phyloP scores from a whole-genome alignment of 2,797 vertebrate species.

The Xenentodon cancila region DNA sequence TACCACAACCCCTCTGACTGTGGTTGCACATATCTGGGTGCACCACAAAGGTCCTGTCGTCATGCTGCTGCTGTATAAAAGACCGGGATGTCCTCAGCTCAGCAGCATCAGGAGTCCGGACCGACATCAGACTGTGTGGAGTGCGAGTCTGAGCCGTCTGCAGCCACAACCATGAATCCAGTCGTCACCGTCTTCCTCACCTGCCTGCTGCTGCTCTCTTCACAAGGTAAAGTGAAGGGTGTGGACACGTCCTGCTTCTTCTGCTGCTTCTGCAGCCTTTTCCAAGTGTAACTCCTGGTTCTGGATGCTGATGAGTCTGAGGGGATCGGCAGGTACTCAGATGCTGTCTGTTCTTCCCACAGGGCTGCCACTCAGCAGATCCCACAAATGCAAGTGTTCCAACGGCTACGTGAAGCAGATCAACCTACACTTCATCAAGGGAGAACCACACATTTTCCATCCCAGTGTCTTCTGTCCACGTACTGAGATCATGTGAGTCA shows the following conservation, averaged over 20 bases:
- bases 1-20: no score
- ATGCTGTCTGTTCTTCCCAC: constrained; percentile 4
- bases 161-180: constrained; percentile 21
- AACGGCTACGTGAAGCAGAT: background rate
- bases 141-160: background rate
- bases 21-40: no score
- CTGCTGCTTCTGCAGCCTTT: background rate
- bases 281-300: background rate
- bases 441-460: background rate
- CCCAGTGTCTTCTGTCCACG: constrained; percentile 29
- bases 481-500: constrained; percentile 42
- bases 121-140: background rate
- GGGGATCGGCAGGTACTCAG: background rate
- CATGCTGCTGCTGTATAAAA: constrained; percentile 2
- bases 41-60: rapidly evolving
- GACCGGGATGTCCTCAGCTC: background rate
- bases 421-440: background rate
- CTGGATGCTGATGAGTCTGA: background rate
- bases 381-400: constrained; percentile 25
- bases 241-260: no score
- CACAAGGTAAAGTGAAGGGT: constrained; percentile 26
- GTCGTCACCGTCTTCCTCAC: background rate
- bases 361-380: constrained; percentile 3
- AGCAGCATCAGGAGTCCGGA: constrained; percentile 11
- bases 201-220: constrained; percentile 27